Evolutionary conservation across 2,888 invertebrate genomes (phyloP), one percentile per base, ranked within the genome.

Genomic region (Pachycephus smyrnensis): DNA sequence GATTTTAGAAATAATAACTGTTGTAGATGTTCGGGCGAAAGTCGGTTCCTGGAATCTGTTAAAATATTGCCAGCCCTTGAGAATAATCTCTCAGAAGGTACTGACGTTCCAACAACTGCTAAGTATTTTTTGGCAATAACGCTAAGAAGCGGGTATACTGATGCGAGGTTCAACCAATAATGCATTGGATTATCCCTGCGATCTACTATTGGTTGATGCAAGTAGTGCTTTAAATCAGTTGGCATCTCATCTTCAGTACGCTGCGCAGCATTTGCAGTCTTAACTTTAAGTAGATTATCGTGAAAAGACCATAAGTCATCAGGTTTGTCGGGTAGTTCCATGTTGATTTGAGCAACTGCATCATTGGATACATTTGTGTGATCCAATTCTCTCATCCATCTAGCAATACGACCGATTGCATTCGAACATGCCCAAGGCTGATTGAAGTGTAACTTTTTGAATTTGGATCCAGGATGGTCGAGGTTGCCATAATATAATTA

Each of bases 231-330:
- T 35, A 80, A 75, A 73, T 79, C 76, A 73, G 73, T 73, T 0
- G 80, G 79, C 77, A 82, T 79, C 76, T 81, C 76, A 55, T 68
- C 81, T 80, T 73, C 75, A 80, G 81, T 77, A 15, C 78, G 79
- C 69, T 32, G 15, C 15, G 77, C 76, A n/a, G 73, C 33, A 74
- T 78, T 74, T 31, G 76, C 69, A 73, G 79, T 75, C 4, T 30
- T 75, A 71, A 68, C 76, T 76, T 80, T 80, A 40, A 78, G 80
- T 69, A 73, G 77, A 75, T 68, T 69, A 69, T 77, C 69, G 36
- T 82, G 82, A 68, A 78, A 79, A 11, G 81, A 73, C 82, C 82
- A 81, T 81, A 82, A 83, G 68, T 79, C 73, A 68, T 75, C 69
- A 33, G 33, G 33, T 33, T 33, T 33, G 33, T 33, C 3, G 33